These are phyloP conservation scores for Caenorhabditis sp. DNA, from an alignment of 2,888 invertebrate genomes.

Conservation along the genomic window DNA sequence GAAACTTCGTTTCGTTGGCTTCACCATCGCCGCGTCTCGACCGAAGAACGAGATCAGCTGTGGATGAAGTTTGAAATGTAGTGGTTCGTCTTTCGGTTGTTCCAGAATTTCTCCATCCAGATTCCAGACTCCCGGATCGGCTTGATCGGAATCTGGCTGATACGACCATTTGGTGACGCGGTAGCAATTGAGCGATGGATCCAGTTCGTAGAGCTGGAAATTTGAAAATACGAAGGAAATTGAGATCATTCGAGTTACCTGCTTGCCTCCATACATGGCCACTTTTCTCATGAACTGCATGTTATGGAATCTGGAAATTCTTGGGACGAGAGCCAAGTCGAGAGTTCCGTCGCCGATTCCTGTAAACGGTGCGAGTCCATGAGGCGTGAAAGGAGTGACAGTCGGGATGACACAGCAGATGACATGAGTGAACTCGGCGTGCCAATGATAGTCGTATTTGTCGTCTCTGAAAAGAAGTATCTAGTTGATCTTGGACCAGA, in stretches of 20 bases:
- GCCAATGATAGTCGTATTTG: slow-evolving; percentile 73
- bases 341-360: slow-evolving; percentile 82
- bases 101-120: slow-evolving; percentile 81
- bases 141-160: slow-evolving; percentile 76
- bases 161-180: slow-evolving; percentile 81
- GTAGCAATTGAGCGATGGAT: slow-evolving; percentile 76
- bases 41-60: slow-evolving; percentile 82
- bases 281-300: slow-evolving; percentile 82
- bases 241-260: slow-evolving; percentile 32
- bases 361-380: slow-evolving; percentile 79
- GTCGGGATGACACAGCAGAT: slow-evolving; percentile 82
- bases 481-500: too few species aligned
- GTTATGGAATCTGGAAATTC: slow-evolving; percentile 80
- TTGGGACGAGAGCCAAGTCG: slow-evolving; percentile 79
- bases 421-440: slow-evolving; percentile 79
- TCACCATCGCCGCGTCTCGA: slow-evolving; percentile 78
- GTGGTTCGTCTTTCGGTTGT: slow-evolving; percentile 78
- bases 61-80: slow-evolving; percentile 81
- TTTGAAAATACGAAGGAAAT: background rate
- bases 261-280: slow-evolving; percentile 82
- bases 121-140: slow-evolving; percentile 81
- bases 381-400: slow-evolving; percentile 81
- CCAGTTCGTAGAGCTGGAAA: slow-evolving; percentile 70
- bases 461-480: slow-evolving; percentile 58
- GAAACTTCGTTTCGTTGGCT: slow-evolving; percentile 77